Evolutionary conservation across 2,113 vertebrate species (phyloP), one percentile per base, ranked within the genome.

Genomic region (Dunckerocampus dactyliophorus): DNA sequence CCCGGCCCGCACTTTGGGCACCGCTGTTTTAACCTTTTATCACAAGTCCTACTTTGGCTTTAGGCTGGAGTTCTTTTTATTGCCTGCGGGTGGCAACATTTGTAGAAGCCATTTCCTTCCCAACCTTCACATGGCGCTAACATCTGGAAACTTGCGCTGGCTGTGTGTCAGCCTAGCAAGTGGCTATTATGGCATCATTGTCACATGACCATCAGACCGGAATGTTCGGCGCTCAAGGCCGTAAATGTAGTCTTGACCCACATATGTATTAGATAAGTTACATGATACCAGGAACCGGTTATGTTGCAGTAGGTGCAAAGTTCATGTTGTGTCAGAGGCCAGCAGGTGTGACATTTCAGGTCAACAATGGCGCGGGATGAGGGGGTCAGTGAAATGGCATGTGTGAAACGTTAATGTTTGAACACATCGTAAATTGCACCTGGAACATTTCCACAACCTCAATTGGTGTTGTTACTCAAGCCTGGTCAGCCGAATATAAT

Each of bases 361-460:
- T 43, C 47, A 70, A 6, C 9, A 53, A 50, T 50, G 57, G 24
- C 24, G 24, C 5, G 24, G 24, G 24, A 28, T 28, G 24, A 34
- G 31, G 31, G 31, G 31, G 7, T 54, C 47, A 54, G 51, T 19
- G 48, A 10, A 57, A 28, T 15, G 17, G 24, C 31, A 67, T 50
- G 45, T 62, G 21, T 67, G 57, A 66, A 61, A 28, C 60, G 57
- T 62, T 58, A 67, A 69, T 50, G 48, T 49, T 24, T 11, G 51
- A 8, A 8, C 24, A 9, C 24, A 28, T 8, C 13, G 3, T 13
- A 24, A 14, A 24, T 14, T 51, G 34, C 54, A 56, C n/a, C 12
- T 63, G 69, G 49, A 69, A 62, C n/a, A 34, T 48, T 57, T 72
- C 47, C 53, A 65, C 48, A 53, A 43, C 47, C 45, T 42, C 37